These are phyloP conservation scores for Tadarida brasiliensis DNA, from an alignment of 2,797 vertebrate species.

Conservation along the genomic window DNA sequence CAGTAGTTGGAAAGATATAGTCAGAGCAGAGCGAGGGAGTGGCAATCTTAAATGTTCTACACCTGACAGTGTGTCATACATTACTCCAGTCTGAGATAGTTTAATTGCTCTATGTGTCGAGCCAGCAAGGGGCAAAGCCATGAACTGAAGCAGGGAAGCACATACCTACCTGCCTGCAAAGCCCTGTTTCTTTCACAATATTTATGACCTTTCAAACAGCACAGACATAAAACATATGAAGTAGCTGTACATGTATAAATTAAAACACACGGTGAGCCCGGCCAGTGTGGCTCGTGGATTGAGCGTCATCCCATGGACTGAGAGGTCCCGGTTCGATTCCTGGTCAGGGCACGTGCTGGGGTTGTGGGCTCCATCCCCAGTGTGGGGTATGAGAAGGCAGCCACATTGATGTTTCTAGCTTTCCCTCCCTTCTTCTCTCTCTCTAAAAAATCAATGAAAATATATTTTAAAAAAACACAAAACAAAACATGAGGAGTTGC, in stretches of 20 bases:
- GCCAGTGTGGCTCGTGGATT: too few relatives aligned
- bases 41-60: accelerated
- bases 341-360: too few relatives aligned
- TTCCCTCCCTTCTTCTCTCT: too few relatives aligned
- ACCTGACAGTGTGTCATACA: accelerated
- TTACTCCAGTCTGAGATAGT: background rate
- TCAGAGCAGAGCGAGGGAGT: background rate
- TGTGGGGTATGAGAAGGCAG: too few relatives aligned
- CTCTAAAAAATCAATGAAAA: too few relatives aligned
- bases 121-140: background rate
- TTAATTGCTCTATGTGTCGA: background rate
- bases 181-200: background rate
- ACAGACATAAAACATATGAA: background rate
- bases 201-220: background rate
- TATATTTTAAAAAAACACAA: too few relatives aligned
- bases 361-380: too few relatives aligned
- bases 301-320: too few relatives aligned
- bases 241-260: background rate
- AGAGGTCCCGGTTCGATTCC: too few relatives aligned
- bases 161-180: background rate
- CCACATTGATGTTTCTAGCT: too few relatives aligned
- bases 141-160: background rate
- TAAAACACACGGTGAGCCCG: background rate
- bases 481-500: too few relatives aligned
- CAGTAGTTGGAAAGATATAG: background rate